A percentile compares a stretch with the other conserved stretches of the same genome.
These are phyloP conservation scores for Sycophila sp. DNA, from an alignment of 1,140 invertebrate species.

Conservation along the genomic window DNA sequence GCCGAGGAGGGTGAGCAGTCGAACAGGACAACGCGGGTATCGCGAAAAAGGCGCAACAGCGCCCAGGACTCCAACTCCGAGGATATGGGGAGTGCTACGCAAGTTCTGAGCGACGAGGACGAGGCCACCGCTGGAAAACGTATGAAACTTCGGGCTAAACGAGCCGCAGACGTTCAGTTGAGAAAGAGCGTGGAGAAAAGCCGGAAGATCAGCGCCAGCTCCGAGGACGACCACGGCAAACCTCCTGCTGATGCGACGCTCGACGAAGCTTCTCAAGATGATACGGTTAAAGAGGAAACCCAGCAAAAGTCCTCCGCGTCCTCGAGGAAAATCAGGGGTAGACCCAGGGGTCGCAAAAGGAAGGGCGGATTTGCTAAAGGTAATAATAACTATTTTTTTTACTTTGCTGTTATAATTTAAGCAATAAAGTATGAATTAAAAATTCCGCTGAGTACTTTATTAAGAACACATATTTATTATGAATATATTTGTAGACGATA, in stretches of 20 bases:
- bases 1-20: neutral
- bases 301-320: constrained; percentile 30
- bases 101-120: constrained; percentile 45
- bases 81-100: constrained; percentile 40
- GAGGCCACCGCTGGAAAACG: constrained; percentile 66
- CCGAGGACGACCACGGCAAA: constrained; percentile 54
- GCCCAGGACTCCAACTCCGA: constrained; percentile 55
- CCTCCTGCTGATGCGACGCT: constrained; percentile 32
- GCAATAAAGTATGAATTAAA: too few relatives aligned
- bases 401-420: too few relatives aligned
- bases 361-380: constrained; percentile 37
- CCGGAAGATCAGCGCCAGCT: constrained; percentile 52
- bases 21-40: constrained; percentile 34
- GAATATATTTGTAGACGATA: neutral
- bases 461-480: neutral
- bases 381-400: neutral
- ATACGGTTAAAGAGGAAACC: constrained; percentile 35
- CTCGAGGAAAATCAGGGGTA: constrained; percentile 50
- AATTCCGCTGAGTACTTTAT: too few relatives aligned
- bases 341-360: constrained; percentile 55
- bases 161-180: constrained; percentile 64
- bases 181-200: constrained; percentile 70
- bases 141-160: constrained; percentile 67
- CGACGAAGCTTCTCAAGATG: constrained; percentile 37
- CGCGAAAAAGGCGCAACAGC: constrained; percentile 58